Base-by-base conservation (phyloP, 2,888 invertebrate genomes). In the Hemicrepidius hirtus region DNA sequence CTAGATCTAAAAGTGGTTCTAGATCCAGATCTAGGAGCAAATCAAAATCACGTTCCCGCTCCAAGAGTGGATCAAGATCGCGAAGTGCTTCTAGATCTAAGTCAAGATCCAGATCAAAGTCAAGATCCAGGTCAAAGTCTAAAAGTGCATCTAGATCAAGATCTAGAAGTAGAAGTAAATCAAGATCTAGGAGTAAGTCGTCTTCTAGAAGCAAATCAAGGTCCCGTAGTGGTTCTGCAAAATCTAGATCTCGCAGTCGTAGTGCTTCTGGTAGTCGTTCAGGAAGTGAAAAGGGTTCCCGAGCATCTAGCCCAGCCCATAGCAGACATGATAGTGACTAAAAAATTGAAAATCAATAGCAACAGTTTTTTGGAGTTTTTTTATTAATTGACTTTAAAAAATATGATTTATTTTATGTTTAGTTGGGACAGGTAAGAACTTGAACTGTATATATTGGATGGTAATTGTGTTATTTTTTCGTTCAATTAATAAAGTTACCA, bases 1-100 rank as follows among this genome's bases (percentile, higher is more conserved):
- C 88, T 0, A 84, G 68, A 21, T 86, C 87, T 0, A 72, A 66
- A 83, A 87, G 87, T 12, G 78, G 85, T 5, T 87, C 87, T 0
- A 83, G 84, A 76, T 87, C 87, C 2, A 80, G 81, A 40, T 84
- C 85, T 3, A 77, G 82, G 67, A 81, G 83, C 4, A 68, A 76
- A n/a, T 71, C 71, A 0, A 66, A 84, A 55, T 86, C 86, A 7
- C 77, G 81, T 37, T 84, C 85, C 2, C 76, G 80, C n/a, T n/a
- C n/a, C n/a, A n/a, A n/a, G n/a, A n/a, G n/a, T n/a, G n/a, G 84
- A 55, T 86, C 86, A 7, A 78, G 81, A 40, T 84, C 85, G 3
- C 76, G 80, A 35, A 82, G 80, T 76, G 81, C 75, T 76, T 81
- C 74, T 64, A 79, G 63, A 78, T 83, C 78, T 7, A 73, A 62